Percentiles rank a stretch among this genome's conserved stretches.
These are phyloP conservation scores for Synergus umbraculus DNA, from an alignment of 2,888 invertebrate genomes.

Conservation along the genomic window DNA sequence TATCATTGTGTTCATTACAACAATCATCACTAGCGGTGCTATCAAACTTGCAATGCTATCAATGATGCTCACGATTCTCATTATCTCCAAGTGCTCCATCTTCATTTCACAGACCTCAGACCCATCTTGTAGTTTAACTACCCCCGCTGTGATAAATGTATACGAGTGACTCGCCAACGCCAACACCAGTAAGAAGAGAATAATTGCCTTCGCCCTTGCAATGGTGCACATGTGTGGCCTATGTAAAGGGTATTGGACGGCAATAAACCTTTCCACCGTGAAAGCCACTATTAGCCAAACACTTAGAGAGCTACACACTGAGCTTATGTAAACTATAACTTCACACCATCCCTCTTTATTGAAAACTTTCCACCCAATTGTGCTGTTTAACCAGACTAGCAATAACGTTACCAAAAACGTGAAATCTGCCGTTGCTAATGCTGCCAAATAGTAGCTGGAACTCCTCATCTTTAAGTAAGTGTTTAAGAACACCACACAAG, in stretches of 20 bases:
- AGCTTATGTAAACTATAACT: slow-evolving; percentile 78
- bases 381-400: slow-evolving; percentile 79
- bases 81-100: slow-evolving; percentile 78
- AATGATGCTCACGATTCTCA: slow-evolving; percentile 80
- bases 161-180: slow-evolving; percentile 78
- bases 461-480: slow-evolving; percentile 82
- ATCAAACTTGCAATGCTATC: slow-evolving; percentile 83
- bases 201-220: slow-evolving; percentile 80
- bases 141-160: slow-evolving; percentile 77
- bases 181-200: slow-evolving; percentile 75
- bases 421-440: slow-evolving; percentile 81
- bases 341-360: slow-evolving; percentile 81
- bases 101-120: slow-evolving; percentile 79
- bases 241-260: slow-evolving; percentile 82
- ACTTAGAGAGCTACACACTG: slow-evolving; percentile 82
- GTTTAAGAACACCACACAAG: slow-evolving; percentile 81
- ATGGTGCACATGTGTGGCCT: slow-evolving; percentile 82
- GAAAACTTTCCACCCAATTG: slow-evolving; percentile 78
- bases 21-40: slow-evolving; percentile 81
- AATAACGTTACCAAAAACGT: slow-evolving; percentile 80
- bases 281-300: slow-evolving; percentile 86
- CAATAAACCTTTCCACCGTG: slow-evolving; percentile 84
- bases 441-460: slow-evolving; percentile 83
- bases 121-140: slow-evolving; percentile 68
- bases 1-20: slow-evolving; percentile 83